phyloP scores from a whole-genome alignment of 2,888 invertebrate species.

The Caenorhabditis parvicauda region DNA sequence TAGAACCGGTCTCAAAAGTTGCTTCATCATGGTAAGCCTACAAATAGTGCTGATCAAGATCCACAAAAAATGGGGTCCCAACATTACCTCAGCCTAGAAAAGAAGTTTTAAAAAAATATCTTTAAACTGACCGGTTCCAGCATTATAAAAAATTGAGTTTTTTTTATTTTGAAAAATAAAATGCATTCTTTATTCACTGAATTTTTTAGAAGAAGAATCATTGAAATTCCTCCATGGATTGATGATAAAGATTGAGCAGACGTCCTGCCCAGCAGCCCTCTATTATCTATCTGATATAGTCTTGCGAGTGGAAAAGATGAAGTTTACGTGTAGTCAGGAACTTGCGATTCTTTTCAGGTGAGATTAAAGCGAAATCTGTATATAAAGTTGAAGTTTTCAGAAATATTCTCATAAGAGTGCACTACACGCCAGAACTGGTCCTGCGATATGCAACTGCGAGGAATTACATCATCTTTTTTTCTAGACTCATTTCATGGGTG shows the following conservation, averaged over 20 bases:
- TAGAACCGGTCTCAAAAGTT: neutral
- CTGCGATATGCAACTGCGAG: conserved; percentile 16
- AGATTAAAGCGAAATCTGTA: too few species aligned
- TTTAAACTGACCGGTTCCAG: neutral
- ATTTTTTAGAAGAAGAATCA: neutral
- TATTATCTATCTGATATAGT: too few species aligned
- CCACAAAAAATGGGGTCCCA: too few species aligned
- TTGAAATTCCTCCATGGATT: too few species aligned
- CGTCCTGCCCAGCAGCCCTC: too few species aligned
- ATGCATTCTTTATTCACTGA: neutral
- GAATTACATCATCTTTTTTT: conserved; percentile 15
- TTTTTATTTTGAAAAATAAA: neutral
- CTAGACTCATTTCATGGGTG: too few species aligned
- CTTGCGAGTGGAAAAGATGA: too few species aligned
- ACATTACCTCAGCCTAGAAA: too few species aligned
- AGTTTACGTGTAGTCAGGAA: too few species aligned
- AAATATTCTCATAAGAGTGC: neutral
- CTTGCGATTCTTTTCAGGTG: too few species aligned
- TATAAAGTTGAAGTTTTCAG: neutral
- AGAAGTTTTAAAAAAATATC: neutral
- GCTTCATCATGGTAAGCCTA: neutral
- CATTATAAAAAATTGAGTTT: neutral
- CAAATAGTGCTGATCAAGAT: too few species aligned
- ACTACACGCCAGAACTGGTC: conserved; percentile 21
- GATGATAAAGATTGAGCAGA: too few species aligned